Evolutionary conservation across 2,113 vertebrate genomes (phyloP), one percentile per base, ranked within the genome.

Genomic region (Notarius quadriscutis): DNA sequence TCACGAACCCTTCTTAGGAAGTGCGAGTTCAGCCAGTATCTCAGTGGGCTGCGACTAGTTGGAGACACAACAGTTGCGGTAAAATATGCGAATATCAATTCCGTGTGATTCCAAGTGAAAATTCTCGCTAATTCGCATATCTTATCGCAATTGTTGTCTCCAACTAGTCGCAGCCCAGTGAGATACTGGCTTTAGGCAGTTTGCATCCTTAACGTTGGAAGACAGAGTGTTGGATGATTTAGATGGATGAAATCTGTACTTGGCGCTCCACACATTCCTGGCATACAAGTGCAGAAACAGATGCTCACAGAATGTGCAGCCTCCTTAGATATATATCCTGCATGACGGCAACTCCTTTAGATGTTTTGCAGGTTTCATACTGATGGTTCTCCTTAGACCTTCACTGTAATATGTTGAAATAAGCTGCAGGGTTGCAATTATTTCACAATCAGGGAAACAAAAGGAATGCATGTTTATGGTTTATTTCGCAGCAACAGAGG

Each of bases 231-330:
- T 72, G 55, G 84, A 79, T 18, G 67, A 81, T 87, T 84, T 71
- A 84, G 85, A 77, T 80, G 81, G 81, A 86, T 85, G 81, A 71
- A 84, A 79, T 84, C 86, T 84, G 86, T 87, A 82, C 88, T 84
- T 75, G 83, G 85, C 77, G 80, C 88, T 87, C 57, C 88, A 85
- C 30, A 87, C 86, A 89, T 89, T 89, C 88, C 77, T 89, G 79
- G 67, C 78, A 87, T 89, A 75, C 86, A 75, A 63, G 75, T 81
- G 75, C 65, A 27, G 57, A 81, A 83, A 84, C 82, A 84, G 62
- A 67, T 48, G 25, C 75, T 27, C 74, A 25, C 84, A 83, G 41
- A 86, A 79, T 81, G 55, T 65, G 51, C 51, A 18, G 30, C 86
- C 81, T 84, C 14, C 27, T 51, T 41, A 84, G 81, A 63, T 89